Conservation (phyloP, 2,113 vertebrate genomes). For the Laterallus jamaicensis region DNA sequence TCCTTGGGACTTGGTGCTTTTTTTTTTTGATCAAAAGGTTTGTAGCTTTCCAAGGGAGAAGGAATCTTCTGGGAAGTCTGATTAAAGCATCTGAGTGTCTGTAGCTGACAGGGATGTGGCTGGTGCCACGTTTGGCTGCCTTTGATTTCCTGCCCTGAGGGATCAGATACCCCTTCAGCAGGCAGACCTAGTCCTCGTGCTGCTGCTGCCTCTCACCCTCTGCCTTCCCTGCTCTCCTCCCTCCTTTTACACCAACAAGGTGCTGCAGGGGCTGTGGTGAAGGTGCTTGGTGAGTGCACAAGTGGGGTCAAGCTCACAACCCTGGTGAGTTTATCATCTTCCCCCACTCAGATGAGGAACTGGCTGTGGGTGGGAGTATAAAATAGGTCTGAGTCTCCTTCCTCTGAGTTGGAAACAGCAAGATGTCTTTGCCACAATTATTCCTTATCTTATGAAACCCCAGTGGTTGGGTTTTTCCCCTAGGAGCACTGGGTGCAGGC, state of each 20-base stretch:
- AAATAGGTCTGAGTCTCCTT: not conserved
- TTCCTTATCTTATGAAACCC: not conserved
- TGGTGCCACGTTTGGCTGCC: not conserved
- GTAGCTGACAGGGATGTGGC: not conserved
- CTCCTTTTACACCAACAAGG: not conserved
- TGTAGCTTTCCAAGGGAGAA: not conserved
- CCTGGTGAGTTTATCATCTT: not conserved
- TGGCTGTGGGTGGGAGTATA: not conserved
- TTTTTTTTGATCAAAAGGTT: slow-evolving; percentile 17
- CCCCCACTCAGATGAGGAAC: not conserved
- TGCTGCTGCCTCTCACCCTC: not conserved
- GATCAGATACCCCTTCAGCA: not conserved
- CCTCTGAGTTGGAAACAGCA: not conserved
- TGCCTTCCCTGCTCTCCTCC: not conserved
- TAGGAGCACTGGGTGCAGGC: not conserved
- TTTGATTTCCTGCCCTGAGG: slow-evolving; percentile 16
- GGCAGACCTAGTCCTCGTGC: not conserved
- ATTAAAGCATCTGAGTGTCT: not conserved
- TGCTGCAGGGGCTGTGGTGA: rapidly evolving
- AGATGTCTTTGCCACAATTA: not conserved
- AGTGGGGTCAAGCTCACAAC: not conserved
- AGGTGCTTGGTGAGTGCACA: not conserved
- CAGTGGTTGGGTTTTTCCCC: not conserved
- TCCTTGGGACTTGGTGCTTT: not conserved
- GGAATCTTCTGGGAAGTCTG: slow-evolving; percentile 7